Base-by-base conservation (phyloP, 1,140 invertebrate species). In the Trachymyrmex cornetzi region DNA sequence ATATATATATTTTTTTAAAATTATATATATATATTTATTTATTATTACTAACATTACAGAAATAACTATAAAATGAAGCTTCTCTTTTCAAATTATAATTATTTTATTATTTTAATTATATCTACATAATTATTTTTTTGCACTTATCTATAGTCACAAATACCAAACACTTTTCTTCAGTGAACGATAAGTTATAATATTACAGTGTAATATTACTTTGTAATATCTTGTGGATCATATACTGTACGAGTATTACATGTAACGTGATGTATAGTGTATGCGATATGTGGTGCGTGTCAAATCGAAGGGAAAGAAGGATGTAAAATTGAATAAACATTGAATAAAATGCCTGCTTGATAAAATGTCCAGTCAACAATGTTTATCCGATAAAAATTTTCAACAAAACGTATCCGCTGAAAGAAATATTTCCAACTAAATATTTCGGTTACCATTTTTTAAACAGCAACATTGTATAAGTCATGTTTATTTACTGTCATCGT, bases 321-420 rank as follows among this genome's bases (percentile, higher is more conserved):
- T 34, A 66, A 66, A 34, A 66, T 66, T 66, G 30, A 66, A 66
- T 66, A 67, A 80, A 67, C 19, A 66, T 55, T 53, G 59, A 61
- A 55, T 80, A 80, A 80, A 67, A 67, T 9, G 48, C 27, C 27
- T 34, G 77, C 50, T 67, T 55, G 48, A 80, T 48, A 53, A 80
- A 80, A 80, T 30, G 44, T 11, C 19, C 77, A 38, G 27, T 34
- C 44, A 14, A 16, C 44, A 77, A 77, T 22, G 48, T 38, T 24
- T 19, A 16, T 16, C 14, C 61, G 63, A 19, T 4, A 22, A 67
- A 66, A 80, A 67, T 55, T 55, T 80, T 67, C 27, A 67, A 34
- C 61, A 19, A 38, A 80, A 67, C 7, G 1, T 34, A 12, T 19
- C 2, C 27, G 27, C 24, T n/a, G 27, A 80, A 14, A 44, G 27